Conservation (phyloP, 2,888 invertebrate species). For the Toxonevra muliebris region DNA sequence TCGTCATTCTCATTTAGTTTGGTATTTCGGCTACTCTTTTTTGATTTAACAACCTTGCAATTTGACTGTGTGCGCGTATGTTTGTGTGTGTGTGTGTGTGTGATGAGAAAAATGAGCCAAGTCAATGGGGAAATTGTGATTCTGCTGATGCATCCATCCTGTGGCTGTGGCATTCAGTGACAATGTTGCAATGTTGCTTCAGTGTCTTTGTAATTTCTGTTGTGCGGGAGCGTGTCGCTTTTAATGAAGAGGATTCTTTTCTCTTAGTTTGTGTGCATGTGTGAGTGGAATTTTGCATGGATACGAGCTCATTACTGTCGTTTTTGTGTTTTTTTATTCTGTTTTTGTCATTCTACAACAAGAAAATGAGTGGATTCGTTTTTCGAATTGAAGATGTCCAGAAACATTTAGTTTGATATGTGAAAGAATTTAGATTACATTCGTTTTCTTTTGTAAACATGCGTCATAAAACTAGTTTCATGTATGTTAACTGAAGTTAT, state of each 20-base stretch:
- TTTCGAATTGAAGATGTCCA: conserved; percentile 5
- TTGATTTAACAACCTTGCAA: conserved; percentile 24
- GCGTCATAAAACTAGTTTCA: too few species aligned
- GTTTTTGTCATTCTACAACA: too few species aligned
- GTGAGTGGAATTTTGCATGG: conserved; percentile 15
- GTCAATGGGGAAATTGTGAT: background rate
- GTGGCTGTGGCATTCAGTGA: background rate
- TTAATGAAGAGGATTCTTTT: too few species aligned
- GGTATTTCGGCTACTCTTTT: conserved; percentile 21
- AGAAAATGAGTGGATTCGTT: background rate
- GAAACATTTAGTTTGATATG: conserved; percentile 10
- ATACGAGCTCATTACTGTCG: conserved; percentile 9
- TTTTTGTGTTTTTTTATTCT: too few species aligned
- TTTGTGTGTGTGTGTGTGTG: too few species aligned
- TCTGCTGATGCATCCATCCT: conserved; percentile 7
- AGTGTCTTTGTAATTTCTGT: too few species aligned
- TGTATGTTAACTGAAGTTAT: too few species aligned
- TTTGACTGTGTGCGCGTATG: background rate
- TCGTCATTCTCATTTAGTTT: conserved; percentile 20
- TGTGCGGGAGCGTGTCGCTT: too few species aligned
- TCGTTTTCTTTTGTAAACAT: conserved; percentile 8
- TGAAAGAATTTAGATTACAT: conserved; percentile 12
- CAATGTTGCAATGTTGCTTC: too few species aligned
- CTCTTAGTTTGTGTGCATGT: too few species aligned
- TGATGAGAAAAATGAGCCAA: too few species aligned